A percentile compares a stretch with the other conserved stretches of the same genome.
phyloP scores from a whole-genome alignment of 2,888 invertebrate species.

The Drosophila antonietae region DNA sequence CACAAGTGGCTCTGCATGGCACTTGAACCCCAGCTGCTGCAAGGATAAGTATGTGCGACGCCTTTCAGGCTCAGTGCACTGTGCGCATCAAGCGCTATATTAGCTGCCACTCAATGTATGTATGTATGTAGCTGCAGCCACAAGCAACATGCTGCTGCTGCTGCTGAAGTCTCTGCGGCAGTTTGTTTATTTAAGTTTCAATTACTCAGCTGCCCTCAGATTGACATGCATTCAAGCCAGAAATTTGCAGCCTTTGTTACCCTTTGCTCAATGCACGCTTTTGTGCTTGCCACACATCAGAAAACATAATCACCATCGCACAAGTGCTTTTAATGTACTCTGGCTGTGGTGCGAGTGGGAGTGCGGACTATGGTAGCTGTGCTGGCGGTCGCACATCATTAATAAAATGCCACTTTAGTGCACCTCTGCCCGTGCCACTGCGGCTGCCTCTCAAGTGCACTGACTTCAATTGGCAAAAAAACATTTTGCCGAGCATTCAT shows the following conservation, averaged over 20 bases:
- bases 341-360: not conserved
- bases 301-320: slow-evolving; percentile 49
- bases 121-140: slow-evolving; percentile 9
- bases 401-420: slow-evolving; percentile 26
- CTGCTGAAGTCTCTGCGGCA: slow-evolving; percentile 30
- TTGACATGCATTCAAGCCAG: slow-evolving; percentile 68
- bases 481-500: slow-evolving; percentile 56
- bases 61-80: slow-evolving; percentile 18
- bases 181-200: slow-evolving; percentile 77
- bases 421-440: not conserved
- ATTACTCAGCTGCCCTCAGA: slow-evolving; percentile 70
- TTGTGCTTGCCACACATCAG: slow-evolving; percentile 44
- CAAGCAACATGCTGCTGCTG: slow-evolving; percentile 25
- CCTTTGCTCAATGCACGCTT: slow-evolving; percentile 36
- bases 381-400: slow-evolving; percentile 28
- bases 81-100: no score
- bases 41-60: slow-evolving; percentile 22
- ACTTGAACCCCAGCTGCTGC: slow-evolving; percentile 55
- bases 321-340: slow-evolving; percentile 31
- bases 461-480: slow-evolving; percentile 41
- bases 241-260: slow-evolving; percentile 48
- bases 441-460: slow-evolving; percentile 50
- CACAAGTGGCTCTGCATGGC: slow-evolving; percentile 61
- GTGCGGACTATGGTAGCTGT: not conserved
- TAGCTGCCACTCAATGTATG: slow-evolving; percentile 28